phyloP scores from a whole-genome alignment of 2,113 vertebrate species.

The Triplophysa tibetana region DNA sequence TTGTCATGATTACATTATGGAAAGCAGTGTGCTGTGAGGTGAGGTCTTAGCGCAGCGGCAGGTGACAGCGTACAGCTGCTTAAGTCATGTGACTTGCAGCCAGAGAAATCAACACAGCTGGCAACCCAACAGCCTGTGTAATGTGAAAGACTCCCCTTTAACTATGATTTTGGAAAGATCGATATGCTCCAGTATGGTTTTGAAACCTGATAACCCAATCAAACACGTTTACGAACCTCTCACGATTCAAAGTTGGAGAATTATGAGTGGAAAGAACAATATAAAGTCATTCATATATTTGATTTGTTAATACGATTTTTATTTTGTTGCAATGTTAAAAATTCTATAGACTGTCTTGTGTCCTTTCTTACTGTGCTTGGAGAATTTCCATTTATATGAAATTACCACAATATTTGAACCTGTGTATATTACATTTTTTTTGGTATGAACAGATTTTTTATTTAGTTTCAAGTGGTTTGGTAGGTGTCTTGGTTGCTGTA shows the following conservation, averaged over 20 bases:
- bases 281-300: slow-evolving; percentile 4
- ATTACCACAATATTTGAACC: background rate
- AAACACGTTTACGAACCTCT: background rate
- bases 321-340: background rate
- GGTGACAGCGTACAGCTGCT: slow-evolving; percentile 8
- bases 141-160: slow-evolving; percentile 31
- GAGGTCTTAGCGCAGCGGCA: background rate
- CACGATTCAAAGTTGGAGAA: slow-evolving; percentile 6
- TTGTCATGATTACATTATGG: background rate
- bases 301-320: background rate
- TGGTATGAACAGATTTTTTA: background rate
- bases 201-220: slow-evolving; percentile 32
- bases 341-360: background rate
- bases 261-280: background rate
- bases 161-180: slow-evolving; percentile 21
- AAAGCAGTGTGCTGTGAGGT: background rate
- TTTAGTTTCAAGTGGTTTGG: no score
- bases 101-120: slow-evolving; percentile 43
- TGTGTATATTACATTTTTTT: no score
- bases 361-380: slow-evolving; percentile 3
- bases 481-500: no score
- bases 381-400: background rate
- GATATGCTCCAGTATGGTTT: background rate
- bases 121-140: slow-evolving; percentile 41
- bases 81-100: slow-evolving; percentile 41